These are phyloP conservation scores for Argya squamiceps DNA, from an alignment of 2,797 vertebrate species.

Conservation along the genomic window DNA sequence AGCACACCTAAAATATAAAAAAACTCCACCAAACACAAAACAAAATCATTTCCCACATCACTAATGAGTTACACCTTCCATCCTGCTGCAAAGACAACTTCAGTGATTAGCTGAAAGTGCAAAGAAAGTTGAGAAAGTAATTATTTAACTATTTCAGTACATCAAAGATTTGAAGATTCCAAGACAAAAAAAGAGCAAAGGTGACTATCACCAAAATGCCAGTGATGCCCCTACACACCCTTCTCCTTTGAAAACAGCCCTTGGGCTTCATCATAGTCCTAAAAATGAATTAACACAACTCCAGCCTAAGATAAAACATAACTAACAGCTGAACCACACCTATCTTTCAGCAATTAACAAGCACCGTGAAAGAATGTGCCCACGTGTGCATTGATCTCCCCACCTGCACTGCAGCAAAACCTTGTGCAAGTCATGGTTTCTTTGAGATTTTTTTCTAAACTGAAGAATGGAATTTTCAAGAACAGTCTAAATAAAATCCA, in stretches of 20 bases:
- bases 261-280: neutral
- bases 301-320: neutral
- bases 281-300: neutral
- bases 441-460: neutral
- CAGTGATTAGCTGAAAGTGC: neutral
- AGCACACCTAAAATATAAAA: neutral
- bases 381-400: rapidly evolving
- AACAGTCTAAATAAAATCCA: neutral
- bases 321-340: neutral
- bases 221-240: neutral
- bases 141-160: neutral
- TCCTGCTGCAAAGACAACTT: neutral
- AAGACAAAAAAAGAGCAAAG: neutral
- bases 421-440: neutral
- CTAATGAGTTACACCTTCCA: neutral
- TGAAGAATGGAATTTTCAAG: neutral
- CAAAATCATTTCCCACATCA: neutral
- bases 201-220: no score
- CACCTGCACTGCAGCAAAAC: neutral
- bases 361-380: neutral
- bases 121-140: neutral
- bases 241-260: neutral
- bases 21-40: neutral
- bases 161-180: neutral
- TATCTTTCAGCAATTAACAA: neutral